A percentile compares a stretch with the other conserved stretches of the same genome.
Evolutionary conservation across 1,140 invertebrate genomes (phyloP).

Genomic region (Anastrepha ludens): DNA sequence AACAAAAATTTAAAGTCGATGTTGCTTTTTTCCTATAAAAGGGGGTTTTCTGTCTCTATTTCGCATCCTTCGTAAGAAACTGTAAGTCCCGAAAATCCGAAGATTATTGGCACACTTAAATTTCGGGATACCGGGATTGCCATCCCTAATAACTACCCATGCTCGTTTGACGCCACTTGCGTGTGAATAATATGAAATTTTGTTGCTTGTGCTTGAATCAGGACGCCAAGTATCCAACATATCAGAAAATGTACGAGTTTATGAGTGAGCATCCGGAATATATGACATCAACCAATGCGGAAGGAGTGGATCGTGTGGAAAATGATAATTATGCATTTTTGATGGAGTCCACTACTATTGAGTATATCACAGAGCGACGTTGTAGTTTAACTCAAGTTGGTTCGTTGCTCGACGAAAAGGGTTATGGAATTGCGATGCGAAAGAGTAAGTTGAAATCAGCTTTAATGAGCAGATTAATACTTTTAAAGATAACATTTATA

Average conservation of each 20-base stretch:
- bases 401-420: conserved; percentile 87
- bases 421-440: conserved; percentile 90
- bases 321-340: conserved; percentile 87
- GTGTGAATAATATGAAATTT: conserved; percentile 67
- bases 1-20: no score
- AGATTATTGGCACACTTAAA: no score
- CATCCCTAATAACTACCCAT: no score
- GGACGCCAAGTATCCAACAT: conserved; percentile 84
- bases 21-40: no score
- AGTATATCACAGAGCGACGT: conserved; percentile 87
- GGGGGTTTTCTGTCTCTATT: no score
- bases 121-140: no score
- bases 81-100: no score
- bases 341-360: conserved; percentile 92
- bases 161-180: neutral
- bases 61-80: no score
- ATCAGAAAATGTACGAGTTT: conserved; percentile 83
- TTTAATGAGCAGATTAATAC: no score
- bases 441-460: conserved; percentile 80
- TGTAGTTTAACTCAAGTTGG: conserved; percentile 89
- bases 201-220: neutral
- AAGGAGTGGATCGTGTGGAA: conserved; percentile 82
- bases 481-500: no score
- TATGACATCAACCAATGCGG: conserved; percentile 81
- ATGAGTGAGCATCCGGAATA: conserved; percentile 85